These are phyloP conservation scores for Oscheius myriophilus DNA, from an alignment of 2,888 invertebrate species.

Conservation along the genomic window DNA sequence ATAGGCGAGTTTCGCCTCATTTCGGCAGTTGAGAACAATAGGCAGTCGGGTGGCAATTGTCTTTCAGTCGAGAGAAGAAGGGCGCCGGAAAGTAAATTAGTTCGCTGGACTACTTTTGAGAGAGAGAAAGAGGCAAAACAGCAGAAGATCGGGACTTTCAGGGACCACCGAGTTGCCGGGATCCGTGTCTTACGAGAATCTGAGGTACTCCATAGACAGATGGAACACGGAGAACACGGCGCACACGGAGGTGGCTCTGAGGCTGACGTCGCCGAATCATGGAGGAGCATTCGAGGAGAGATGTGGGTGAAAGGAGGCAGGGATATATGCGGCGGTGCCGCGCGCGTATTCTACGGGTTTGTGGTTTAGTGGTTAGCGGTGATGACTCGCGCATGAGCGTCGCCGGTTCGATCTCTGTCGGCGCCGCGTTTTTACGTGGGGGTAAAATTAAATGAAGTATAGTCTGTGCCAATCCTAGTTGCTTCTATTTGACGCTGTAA, in stretches of 20 bases:
- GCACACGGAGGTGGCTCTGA: conserved; percentile 52
- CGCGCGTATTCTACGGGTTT: too few species aligned
- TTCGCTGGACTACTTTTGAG: background rate
- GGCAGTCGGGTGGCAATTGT: conserved; percentile 5
- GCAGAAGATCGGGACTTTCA: conserved; percentile 9
- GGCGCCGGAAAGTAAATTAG: background rate
- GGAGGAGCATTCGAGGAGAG: conserved; percentile 51
- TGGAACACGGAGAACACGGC: conserved; percentile 61
- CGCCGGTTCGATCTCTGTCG: background rate
- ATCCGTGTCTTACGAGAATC: conserved; percentile 59
- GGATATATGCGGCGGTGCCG: background rate
- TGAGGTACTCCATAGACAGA: conserved; percentile 63
- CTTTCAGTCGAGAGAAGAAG: background rate
- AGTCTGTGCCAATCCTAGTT: too few species aligned
- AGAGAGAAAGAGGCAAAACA: background rate
- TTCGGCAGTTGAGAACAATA: conserved; percentile 14
- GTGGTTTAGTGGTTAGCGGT: too few species aligned
- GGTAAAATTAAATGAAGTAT: conserved; percentile 7
- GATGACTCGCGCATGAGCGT: too few species aligned
- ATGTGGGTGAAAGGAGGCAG: conserved; percentile 24
- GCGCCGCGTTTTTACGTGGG: conserved; percentile 4
- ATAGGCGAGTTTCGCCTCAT: conserved; percentile 16
- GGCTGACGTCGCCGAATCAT: conserved; percentile 49
- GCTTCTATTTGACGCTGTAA: too few species aligned
- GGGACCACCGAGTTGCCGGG: conserved; percentile 49